Evolutionary conservation across 2,888 invertebrate genomes (phyloP).

Genomic region (Eristalinus sepulchralis): DNA sequence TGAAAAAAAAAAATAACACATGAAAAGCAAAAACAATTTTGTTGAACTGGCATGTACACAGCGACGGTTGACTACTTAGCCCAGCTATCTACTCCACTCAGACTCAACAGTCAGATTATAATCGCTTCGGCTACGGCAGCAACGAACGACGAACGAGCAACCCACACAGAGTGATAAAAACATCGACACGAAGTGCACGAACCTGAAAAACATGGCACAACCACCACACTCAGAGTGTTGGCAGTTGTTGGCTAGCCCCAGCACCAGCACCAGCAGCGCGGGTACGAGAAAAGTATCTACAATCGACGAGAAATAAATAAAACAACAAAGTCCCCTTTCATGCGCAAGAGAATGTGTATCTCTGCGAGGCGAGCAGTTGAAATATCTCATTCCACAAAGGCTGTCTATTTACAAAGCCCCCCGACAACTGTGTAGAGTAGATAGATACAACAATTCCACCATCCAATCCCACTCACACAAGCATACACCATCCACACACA

Average conservation of each 20-base stretch:
- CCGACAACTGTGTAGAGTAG: background rate
- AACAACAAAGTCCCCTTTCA: constrained; percentile 38
- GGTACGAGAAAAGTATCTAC: constrained; percentile 19
- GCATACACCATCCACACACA: constrained; percentile 7
- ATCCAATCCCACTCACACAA: constrained; percentile 2
- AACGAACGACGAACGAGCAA: constrained; percentile 10
- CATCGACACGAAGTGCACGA: constrained; percentile 23
- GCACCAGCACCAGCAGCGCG: background rate
- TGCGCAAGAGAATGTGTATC: constrained; percentile 40
- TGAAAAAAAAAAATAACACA: constrained; percentile 18
- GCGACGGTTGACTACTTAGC: background rate
- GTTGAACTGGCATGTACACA: background rate
- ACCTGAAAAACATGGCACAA: constrained; percentile 39
- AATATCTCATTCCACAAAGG: constrained; percentile 42
- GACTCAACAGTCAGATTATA: constrained; percentile 25
- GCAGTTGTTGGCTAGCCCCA: constrained; percentile 6
- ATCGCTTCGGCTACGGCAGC: constrained; percentile 24
- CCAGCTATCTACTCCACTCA: constrained; percentile 14
- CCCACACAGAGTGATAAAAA: constrained; percentile 43
- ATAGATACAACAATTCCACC: background rate
- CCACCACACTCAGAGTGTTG: background rate
- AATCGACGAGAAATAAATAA: constrained; percentile 14
- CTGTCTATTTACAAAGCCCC: constrained; percentile 42
- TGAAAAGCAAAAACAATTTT: constrained; percentile 1
- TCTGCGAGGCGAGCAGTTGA: constrained; percentile 21